Conservation (phyloP, 2,797 vertebrate species). For the Psittacula echo region DNA sequence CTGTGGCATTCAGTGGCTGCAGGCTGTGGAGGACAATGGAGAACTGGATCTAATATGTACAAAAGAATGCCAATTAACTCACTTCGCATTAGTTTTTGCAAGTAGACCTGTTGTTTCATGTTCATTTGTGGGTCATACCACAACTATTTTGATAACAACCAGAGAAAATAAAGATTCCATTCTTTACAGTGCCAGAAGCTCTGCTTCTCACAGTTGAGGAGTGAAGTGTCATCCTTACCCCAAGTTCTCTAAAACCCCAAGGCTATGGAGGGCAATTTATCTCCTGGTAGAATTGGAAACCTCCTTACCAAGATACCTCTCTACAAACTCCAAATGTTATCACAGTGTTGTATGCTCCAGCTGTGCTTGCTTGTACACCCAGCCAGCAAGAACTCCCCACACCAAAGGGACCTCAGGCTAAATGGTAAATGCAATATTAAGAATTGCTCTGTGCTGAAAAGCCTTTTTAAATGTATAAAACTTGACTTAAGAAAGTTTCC, state of each 20-base stretch:
- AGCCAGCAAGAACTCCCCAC: not conserved
- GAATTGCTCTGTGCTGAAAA: not conserved
- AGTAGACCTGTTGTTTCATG: not conserved
- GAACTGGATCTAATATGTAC: not conserved
- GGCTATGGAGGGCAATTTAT: not conserved
- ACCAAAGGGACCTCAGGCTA: not conserved
- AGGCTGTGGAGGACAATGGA: not conserved
- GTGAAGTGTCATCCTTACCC: not conserved
- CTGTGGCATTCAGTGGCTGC: not conserved
- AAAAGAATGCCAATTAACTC: not conserved
- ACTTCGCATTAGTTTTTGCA: constrained; percentile 12
- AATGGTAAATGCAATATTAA: not conserved
- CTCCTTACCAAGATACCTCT: not conserved
- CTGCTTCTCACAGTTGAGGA: constrained; percentile 10
- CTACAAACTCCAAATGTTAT: constrained; percentile 31
- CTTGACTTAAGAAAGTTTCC: not conserved
- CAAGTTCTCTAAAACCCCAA: not conserved
- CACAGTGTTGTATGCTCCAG: not conserved
- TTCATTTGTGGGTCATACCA: constrained; percentile 1
- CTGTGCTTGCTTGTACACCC: not conserved
- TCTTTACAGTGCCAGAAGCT: constrained; percentile 6
- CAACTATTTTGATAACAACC: constrained; percentile 5
- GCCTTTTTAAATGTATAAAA: not conserved
- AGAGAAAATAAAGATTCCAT: not conserved
- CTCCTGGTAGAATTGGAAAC: constrained; percentile 2